Evolutionary conservation across 2,113 vertebrate species (phyloP).

Genomic region (Lycaon pictus): DNA sequence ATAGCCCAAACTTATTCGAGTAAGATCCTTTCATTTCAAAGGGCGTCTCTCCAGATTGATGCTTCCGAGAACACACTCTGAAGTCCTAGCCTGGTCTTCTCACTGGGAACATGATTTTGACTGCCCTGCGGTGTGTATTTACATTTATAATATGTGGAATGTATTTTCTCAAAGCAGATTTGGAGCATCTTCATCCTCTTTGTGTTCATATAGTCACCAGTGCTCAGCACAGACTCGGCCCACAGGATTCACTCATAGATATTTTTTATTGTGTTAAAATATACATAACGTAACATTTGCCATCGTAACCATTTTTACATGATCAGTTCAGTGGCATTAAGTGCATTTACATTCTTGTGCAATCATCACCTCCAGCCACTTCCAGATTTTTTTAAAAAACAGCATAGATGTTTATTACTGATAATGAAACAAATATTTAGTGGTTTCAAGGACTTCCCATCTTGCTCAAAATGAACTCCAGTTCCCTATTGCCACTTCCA

Average conservation of each 20-base stretch:
- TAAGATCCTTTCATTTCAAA: conserved; percentile 54
- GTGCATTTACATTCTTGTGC: background rate
- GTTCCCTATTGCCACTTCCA: background rate
- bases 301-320: background rate
- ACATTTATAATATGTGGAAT: background rate
- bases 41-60: background rate
- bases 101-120: conserved; percentile 5
- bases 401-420: background rate
- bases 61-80: background rate
- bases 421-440: background rate
- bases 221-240: background rate
- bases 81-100: background rate
- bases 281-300: background rate
- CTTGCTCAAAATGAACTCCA: background rate
- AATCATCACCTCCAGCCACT: background rate
- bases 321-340: background rate
- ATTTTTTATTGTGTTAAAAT: background rate
- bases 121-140: background rate
- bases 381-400: background rate
- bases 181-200: background rate
- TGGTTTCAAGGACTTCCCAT: background rate
- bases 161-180: background rate
- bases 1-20: background rate
- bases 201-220: background rate
- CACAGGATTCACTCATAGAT: background rate